phyloP scores from a whole-genome alignment of 1,140 invertebrate genomes.

The Harpegnathos saltator region DNA sequence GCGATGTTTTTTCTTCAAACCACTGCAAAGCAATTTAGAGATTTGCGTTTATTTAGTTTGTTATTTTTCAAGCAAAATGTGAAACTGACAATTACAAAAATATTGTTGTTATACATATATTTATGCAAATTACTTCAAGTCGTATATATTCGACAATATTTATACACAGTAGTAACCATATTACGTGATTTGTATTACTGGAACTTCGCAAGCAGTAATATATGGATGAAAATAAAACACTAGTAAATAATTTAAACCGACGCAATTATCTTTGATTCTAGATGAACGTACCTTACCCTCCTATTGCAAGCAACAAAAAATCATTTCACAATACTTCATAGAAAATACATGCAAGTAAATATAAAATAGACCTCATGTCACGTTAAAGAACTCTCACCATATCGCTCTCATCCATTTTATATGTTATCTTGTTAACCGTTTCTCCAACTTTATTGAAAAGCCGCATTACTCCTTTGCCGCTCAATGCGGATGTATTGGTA shows the following conservation, averaged over 20 bases:
- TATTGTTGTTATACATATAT: too few species aligned
- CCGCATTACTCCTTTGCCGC: conserved; percentile 97
- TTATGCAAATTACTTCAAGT: too few species aligned
- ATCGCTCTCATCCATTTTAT: conserved; percentile 99
- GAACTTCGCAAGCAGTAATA: too few species aligned
- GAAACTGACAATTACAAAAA: too few species aligned
- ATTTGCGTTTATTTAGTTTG: not conserved
- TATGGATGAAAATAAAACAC: too few species aligned
- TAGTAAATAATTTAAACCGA: too few species aligned
- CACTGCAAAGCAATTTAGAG: conserved; percentile 89
- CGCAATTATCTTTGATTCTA: conserved; percentile 51
- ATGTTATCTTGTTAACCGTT: conserved; percentile 99
- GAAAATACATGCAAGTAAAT: conserved; percentile 75
- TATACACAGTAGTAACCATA: not conserved
- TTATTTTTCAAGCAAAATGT: not conserved
- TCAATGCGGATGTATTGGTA: conserved; percentile 97
- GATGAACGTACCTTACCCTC: conserved; percentile 80
- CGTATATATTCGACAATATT: not conserved
- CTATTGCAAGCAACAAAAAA: conserved; percentile 80
- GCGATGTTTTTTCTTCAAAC: conserved; percentile 98
- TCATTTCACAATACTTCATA: conserved; percentile 74
- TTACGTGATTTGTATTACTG: not conserved
- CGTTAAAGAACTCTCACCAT: conserved; percentile 88
- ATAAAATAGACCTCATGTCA: conserved; percentile 50
- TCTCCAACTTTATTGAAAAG: conserved; percentile 99